Conservation (phyloP, 2,797 vertebrate species). For the Neopelma chrysocephalum region DNA sequence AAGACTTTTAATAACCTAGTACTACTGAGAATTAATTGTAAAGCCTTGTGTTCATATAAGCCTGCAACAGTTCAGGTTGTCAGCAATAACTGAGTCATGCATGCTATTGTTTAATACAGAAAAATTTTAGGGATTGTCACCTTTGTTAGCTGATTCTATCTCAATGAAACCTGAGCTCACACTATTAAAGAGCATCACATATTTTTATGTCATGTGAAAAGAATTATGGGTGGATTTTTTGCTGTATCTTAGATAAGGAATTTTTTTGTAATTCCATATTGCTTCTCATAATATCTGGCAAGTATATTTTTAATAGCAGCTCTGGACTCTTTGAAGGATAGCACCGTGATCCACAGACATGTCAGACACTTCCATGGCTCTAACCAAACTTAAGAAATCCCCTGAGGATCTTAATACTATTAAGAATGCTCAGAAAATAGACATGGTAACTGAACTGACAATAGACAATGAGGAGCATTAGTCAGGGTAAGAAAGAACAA, state of each 20-base stretch:
- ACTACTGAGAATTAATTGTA: neutral
- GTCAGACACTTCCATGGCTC: neutral
- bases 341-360: neutral
- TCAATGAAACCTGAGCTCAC: neutral
- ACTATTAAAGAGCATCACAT: neutral
- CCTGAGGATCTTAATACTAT: neutral
- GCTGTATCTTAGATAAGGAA: neutral
- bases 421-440: neutral
- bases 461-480: neutral
- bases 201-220: neutral
- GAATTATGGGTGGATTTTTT: neutral
- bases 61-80: neutral
- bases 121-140: neutral
- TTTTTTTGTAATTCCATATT: neutral
- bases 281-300: neutral
- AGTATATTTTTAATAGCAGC: neutral
- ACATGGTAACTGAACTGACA: neutral
- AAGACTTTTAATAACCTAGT: neutral
- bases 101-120: neutral
- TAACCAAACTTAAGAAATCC: neutral
- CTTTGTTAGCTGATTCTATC: neutral
- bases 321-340: neutral
- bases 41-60: neutral
- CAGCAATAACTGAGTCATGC: neutral
- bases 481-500: neutral